phyloP scores from a whole-genome alignment of 2,888 invertebrate genomes.

The Cephus pulcher region DNA sequence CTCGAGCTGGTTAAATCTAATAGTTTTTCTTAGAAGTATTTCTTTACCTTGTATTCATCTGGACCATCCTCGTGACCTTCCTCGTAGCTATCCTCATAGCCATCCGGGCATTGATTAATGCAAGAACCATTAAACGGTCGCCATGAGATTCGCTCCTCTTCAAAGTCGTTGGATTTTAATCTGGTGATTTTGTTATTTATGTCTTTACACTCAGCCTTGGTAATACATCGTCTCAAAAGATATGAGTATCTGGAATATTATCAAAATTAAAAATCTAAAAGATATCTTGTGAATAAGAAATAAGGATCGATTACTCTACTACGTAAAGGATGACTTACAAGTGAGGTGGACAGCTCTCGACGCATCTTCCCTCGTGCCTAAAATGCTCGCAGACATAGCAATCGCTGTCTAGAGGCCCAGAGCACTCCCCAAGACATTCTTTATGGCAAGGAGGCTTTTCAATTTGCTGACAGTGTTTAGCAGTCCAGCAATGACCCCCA shows the following conservation, averaged over 20 bases:
- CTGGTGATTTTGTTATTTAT: slow-evolving; percentile 40
- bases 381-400: slow-evolving; percentile 79
- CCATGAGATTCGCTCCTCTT: slow-evolving; percentile 49
- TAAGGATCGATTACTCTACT: background rate
- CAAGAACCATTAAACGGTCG: slow-evolving; percentile 76
- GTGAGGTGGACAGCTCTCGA: slow-evolving; percentile 73
- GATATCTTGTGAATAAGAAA: background rate
- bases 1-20: background rate
- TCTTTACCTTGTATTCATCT: background rate
- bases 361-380: slow-evolving; percentile 70
- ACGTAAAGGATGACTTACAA: slow-evolving; percentile 69
- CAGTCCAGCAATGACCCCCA: slow-evolving; percentile 67
- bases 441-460: slow-evolving; percentile 73
- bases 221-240: slow-evolving; percentile 77
- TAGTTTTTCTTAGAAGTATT: background rate
- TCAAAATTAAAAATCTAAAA: background rate
- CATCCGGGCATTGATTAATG: slow-evolving; percentile 74
- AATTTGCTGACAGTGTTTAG: slow-evolving; percentile 68
- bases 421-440: slow-evolving; percentile 86
- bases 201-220: slow-evolving; percentile 73
- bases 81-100: slow-evolving; percentile 63
- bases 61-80: slow-evolving; percentile 38
- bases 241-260: slow-evolving; percentile 68
- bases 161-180: slow-evolving; percentile 45
- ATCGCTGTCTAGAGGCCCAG: slow-evolving; percentile 64